Evolutionary conservation across 1,140 invertebrate genomes (phyloP).

Genomic region (Drosophila neocordata): DNA sequence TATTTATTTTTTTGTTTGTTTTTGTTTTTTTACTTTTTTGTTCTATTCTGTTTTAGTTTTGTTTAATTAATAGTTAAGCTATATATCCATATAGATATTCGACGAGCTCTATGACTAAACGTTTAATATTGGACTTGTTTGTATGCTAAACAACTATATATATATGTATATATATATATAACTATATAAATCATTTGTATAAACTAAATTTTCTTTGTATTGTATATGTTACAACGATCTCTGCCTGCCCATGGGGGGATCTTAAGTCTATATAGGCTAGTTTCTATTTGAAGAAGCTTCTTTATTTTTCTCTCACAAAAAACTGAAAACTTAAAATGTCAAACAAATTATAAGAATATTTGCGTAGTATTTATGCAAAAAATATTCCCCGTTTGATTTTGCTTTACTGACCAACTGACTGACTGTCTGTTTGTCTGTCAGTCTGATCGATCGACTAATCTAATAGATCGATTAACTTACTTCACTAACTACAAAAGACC

Average conservation of each 20-base stretch:
- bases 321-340: neutral
- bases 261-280: conserved; percentile 71
- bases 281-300: conserved; percentile 30
- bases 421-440: no score
- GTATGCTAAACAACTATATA: conserved; percentile 64
- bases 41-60: no score
- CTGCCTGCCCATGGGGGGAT: conserved; percentile 44
- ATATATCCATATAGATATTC: conserved; percentile 32
- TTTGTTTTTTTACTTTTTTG: neutral
- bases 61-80: conserved; percentile 39
- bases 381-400: conserved; percentile 7
- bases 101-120: conserved; percentile 27
- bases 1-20: no score
- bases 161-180: conserved; percentile 44
- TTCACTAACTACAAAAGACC: conserved; percentile 5
- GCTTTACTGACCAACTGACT: neutral
- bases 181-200: conserved; percentile 61
- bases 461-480: neutral
- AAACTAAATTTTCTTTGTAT: conserved; percentile 55
- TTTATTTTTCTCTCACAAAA: conserved; percentile 15
- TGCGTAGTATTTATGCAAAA: neutral
- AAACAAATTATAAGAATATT: neutral
- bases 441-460: no score
- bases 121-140: conserved; percentile 63
- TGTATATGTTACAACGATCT: conserved; percentile 75